phyloP scores from a whole-genome alignment of 2,113 vertebrate species.

The Pelecanoides urinatrix region DNA sequence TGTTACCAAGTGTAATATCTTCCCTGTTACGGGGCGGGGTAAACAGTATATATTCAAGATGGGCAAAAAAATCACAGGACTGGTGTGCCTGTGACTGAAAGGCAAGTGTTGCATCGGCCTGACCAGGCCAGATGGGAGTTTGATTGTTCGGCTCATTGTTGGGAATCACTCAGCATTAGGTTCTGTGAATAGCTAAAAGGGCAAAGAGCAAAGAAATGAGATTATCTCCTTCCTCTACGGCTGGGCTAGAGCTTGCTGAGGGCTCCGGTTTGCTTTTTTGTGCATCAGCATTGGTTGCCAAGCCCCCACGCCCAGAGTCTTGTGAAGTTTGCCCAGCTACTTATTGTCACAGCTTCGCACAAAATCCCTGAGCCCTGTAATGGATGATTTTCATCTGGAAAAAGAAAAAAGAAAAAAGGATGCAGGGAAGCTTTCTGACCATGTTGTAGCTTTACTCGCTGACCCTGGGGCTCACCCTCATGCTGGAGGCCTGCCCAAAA shows the following conservation, averaged over 20 bases:
- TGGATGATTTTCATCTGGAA: background rate
- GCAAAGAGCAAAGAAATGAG: constrained; percentile 17
- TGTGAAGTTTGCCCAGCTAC: background rate
- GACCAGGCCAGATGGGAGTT: background rate
- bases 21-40: background rate
- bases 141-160: background rate
- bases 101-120: background rate
- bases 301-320: background rate
- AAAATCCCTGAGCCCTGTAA: background rate
- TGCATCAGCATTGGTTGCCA: background rate
- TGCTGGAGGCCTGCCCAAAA: background rate
- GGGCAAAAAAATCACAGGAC: background rate
- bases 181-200: constrained; percentile 7
- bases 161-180: background rate
- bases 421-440: background rate
- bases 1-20: background rate
- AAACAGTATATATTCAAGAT: background rate
- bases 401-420: background rate
- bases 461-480: background rate
- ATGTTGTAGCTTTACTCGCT: background rate
- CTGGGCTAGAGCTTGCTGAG: background rate
- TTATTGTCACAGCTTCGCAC: background rate
- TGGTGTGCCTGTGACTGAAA: background rate
- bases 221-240: background rate
- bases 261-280: background rate